Evolutionary conservation across 2,113 vertebrate genomes (phyloP).

Genomic region (Phyllopteryx taeniolatus): DNA sequence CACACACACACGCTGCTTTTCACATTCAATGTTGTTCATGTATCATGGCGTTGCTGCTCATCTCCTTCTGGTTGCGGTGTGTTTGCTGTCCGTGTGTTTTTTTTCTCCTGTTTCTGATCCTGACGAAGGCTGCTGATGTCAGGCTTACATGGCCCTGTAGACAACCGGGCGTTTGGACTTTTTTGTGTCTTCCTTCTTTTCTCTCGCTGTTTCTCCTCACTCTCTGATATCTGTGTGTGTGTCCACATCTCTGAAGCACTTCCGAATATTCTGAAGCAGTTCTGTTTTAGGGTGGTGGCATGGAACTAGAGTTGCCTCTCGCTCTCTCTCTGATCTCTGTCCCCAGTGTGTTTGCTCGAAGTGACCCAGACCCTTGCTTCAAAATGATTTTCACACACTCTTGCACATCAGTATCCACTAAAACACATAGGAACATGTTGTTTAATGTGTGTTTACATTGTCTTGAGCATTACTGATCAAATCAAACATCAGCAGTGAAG

Average conservation of each 20-base stretch:
- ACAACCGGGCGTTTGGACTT: constrained; percentile 57
- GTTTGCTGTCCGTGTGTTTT: constrained; percentile 52
- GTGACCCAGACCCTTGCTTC: constrained; percentile 87
- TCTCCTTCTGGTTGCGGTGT: constrained; percentile 55
- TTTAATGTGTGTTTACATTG: neutral
- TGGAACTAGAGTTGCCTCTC: constrained; percentile 99
- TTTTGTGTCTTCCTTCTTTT: constrained; percentile 41
- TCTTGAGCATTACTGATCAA: neutral
- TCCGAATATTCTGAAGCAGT: constrained; percentile 99
- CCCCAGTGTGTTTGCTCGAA: constrained; percentile 85
- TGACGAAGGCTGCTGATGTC: constrained; percentile 53
- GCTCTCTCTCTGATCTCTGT: constrained; percentile 80
- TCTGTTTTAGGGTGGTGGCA: constrained; percentile 99
- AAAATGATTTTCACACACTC: constrained; percentile 77
- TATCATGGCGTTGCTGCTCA: constrained; percentile 54
- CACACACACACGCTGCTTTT: neutral
- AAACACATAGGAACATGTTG: neutral
- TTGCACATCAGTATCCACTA: neutral
- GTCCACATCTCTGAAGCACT: constrained; percentile 78
- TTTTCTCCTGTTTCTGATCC: constrained; percentile 49
- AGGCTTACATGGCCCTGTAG: constrained; percentile 70
- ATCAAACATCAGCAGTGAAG: neutral
- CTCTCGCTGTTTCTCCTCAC: constrained; percentile 69
- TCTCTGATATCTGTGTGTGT: constrained; percentile 66
- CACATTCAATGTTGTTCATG: constrained; percentile 20